Base-by-base conservation (phyloP, 2,888 invertebrate genomes). In the Ischnus inquisitorius region DNA sequence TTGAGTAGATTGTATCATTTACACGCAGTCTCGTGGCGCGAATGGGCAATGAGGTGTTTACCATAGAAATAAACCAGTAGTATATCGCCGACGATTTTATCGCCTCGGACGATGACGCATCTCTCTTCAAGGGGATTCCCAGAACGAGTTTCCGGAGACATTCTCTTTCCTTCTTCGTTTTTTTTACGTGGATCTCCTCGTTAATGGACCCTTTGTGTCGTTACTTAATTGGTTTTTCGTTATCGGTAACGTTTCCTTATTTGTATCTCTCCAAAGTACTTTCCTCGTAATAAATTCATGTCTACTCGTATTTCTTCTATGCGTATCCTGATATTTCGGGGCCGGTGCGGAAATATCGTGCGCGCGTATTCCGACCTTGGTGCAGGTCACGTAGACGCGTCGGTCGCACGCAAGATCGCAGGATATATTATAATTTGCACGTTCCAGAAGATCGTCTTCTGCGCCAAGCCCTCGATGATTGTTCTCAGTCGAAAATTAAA, bases 11-110 rank as follows among this genome's bases (percentile, higher is more conserved):
- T 60, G 25, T 60, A 60, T 60, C 25, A 25, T 60, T 60, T n/a
- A 28, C 28, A 28, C 60, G 60, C 14, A 4, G 60, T 60, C 60
- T 60, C 60, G 60, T 60, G 25, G n/a, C 60, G 25, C 14, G 60
- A 25, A 60, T n/a, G 57, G 64, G 64, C 64, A 64, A 64, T 64
- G 64, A 64, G 64, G 16, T 39, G 64, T 64, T 39, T 64, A 39
- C 16, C 64, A 64, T 64, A 39, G 64, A 19, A 39, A 64, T 39
- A 34, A 64, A 64, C 60, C 39, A 39, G 64, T 34, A n/a, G 16
- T 60, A 54, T 54, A 54, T 54, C 34, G 39, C 62, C 34, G 62
- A 54, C 54, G 34, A 39, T 64, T 64, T 64, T 39, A 64, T 64
- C 39, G 39, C 16, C 39, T 34, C 39, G 34, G 8, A 39, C 19